Evolutionary conservation across 2,113 vertebrate species (phyloP), one percentile per base, ranked within the genome.

Genomic region (Crotalus horridus): DNA sequence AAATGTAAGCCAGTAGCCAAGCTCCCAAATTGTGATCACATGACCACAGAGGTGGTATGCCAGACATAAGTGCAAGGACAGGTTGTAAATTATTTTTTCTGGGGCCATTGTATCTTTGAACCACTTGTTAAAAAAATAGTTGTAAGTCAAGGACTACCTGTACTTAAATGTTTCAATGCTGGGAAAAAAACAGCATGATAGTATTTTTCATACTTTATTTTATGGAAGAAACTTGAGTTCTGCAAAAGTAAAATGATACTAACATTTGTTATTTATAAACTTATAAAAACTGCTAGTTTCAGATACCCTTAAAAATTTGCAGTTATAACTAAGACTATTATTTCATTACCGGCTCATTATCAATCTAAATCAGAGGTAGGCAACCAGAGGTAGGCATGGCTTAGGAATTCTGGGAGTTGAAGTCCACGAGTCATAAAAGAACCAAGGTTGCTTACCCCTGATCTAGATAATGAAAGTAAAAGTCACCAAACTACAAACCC

Each of bases 121-220:
- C 11, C 29, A 64, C 48, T 64, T 64, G 29, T 64, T 4, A 64
- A 64, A 64, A 26, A 64, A 64, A 69, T 13, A 69, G 29, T 69
- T 5, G 64, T 69, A 69, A 69, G 13, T 2, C n/a, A 13, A 33
- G 29, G 29, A 69, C 64, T 69, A n/a, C 2, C 12, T 69, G 29
- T 15, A 33, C n/a, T 88, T 87, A 91, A 26, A 87, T 61, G 56
- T 69, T 54, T 43, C 59, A 39, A 26, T 26, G n/a, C n/a, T 5
- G 2, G 10, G 24, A 33, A 33, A 64, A 53, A 91, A 87, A 92
- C 94, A 96, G 94, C 93, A 89, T 2, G 11, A 24, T 26, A 21
- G 33, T 26, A 23, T 93, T 89, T 46, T n/a, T 93, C 91, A 92
- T 85, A 94, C 39, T 91, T 91, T 21, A 95, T 33, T 24, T 94